Base-by-base conservation (phyloP, 2,113 vertebrate genomes). In the Hystrix cristata region DNA sequence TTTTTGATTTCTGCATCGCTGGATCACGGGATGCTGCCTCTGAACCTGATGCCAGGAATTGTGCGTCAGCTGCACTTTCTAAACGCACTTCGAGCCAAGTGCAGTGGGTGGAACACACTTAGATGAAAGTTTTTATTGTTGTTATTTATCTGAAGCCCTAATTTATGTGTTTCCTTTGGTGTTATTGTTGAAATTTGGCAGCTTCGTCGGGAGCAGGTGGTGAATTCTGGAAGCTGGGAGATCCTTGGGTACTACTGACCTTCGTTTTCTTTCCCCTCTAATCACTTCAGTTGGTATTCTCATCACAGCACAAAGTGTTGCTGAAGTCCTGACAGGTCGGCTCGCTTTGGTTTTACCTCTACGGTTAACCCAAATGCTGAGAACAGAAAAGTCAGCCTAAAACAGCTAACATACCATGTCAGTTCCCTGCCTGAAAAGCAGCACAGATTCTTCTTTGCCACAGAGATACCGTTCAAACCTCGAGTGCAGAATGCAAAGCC, bases 331-430 rank as follows among this genome's bases (percentile, higher is more conserved):
- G 76, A 71, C 18, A 80, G 18, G 18, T 10, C 6, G 76, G 18
- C 11, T 71, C 34, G 53, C 46, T 86, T 89, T 88, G 79, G 21
- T 72, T 89, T 83, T 74, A 79, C 27, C 31, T 92, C 4, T 43
- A 43, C 10, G 62, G 83, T 67, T 12, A 93, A 80, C n/a, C 19
- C 86, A 10, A 62, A 69, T 34, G 57, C 23, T 14, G 71, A 80
- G 57, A 80, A 64, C 43, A 96, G 51, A 83, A 95, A 87, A 94
- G 27, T 57, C 31, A 94, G 7, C 31, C 69, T 60, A 10, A 91
- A 89, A 72, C 3, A 86, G 18, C 43, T 91, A 74, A 86, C 6
- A 5, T 34, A 72, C 29, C 34, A 43, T 87, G 72, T 25, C n/a
- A 91, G 83, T 29, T 16, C 16, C 19, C 8, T 67, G 46, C 57